Conservation (phyloP, 2,797 vertebrate species). For the Pseudochirops corinnae region DNA sequence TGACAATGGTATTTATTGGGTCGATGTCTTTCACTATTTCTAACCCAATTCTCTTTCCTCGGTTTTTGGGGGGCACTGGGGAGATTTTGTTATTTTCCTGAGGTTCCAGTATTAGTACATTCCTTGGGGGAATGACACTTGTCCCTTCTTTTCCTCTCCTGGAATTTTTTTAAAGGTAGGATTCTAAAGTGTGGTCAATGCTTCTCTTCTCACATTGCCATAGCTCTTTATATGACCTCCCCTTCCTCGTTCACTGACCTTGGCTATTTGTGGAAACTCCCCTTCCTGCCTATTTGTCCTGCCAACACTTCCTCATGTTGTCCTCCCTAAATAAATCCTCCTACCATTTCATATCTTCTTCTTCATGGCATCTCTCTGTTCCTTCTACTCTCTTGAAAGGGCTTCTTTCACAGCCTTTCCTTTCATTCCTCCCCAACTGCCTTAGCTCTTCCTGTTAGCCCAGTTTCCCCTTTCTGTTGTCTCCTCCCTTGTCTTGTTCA, state of each 20-base stretch:
- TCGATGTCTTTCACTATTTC: neutral
- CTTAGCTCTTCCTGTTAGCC: neutral
- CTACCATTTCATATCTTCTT: neutral
- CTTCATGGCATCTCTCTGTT: neutral
- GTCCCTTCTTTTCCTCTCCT: neutral
- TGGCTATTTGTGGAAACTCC: neutral
- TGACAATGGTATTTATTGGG: neutral
- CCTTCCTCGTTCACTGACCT: neutral
- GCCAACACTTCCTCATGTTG: neutral
- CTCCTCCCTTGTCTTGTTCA: neutral
- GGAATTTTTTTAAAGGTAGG: neutral
- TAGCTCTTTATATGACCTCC: neutral
- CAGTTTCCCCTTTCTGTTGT: neutral
- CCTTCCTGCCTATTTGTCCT: neutral
- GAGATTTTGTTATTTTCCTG: neutral
- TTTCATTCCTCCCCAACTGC: neutral
- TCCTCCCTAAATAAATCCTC: neutral
- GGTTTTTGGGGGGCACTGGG: neutral
- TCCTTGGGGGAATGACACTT: neutral
- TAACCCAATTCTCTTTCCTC: neutral
- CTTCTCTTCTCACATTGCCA: neutral
- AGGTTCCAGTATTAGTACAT: neutral
- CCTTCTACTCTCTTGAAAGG: neutral
- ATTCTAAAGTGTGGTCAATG: neutral
- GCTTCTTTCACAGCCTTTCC: neutral